A percentile compares a stretch with the other conserved stretches of the same genome.
Evolutionary conservation across 2,113 vertebrate species (phyloP).

Genomic region (Jacana jacana): DNA sequence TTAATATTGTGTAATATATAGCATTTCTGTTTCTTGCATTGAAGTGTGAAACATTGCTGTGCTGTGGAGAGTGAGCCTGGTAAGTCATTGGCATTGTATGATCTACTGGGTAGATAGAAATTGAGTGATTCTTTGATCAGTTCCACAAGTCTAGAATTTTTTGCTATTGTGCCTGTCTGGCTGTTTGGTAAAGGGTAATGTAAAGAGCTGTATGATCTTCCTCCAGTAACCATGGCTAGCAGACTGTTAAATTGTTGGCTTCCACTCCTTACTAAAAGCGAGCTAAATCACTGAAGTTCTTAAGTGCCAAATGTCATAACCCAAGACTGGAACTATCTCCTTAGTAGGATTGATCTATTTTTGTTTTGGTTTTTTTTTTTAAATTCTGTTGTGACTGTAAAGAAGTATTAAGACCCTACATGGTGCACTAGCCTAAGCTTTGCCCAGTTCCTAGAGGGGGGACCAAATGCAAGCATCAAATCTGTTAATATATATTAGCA

Average conservation of each 20-base stretch:
- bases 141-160: not conserved
- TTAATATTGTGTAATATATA: not conserved
- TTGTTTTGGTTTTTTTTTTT: not conserved
- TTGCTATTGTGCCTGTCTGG: not conserved
- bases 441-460: not conserved
- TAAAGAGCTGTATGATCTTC: not conserved
- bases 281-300: not conserved
- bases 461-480: not conserved
- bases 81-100: fast-evolving
- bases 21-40: not conserved
- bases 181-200: not conserved
- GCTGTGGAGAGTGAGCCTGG: not conserved
- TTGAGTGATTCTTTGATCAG: not conserved
- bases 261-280: not conserved
- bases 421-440: not conserved
- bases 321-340: not conserved
- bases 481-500: not conserved
- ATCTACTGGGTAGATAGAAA: not conserved
- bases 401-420: not conserved
- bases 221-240: not conserved
- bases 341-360: not conserved
- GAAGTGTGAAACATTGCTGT: not conserved
- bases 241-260: not conserved
- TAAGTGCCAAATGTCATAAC: not conserved
- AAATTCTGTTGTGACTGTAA: not conserved